Percentiles rank a stretch among this genome's conserved stretches.
These are phyloP conservation scores for Heptranchias perlo DNA, from an alignment of 2,113 vertebrate species.

Conservation along the genomic window DNA sequence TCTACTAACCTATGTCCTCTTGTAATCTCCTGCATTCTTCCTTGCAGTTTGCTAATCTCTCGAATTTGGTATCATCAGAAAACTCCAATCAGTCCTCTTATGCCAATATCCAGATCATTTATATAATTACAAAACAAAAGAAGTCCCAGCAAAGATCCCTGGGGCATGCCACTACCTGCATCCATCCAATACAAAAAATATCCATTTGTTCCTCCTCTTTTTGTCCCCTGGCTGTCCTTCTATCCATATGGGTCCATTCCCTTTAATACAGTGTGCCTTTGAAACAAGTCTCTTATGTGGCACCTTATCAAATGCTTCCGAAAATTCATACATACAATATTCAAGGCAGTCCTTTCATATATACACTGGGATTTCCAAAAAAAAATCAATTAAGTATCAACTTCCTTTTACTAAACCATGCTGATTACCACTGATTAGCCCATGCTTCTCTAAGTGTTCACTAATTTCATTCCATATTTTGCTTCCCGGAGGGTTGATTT, in stretches of 20 bases:
- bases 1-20: not conserved
- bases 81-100: not conserved
- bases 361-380: not conserved
- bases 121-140: not conserved
- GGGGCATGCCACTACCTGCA: not conserved
- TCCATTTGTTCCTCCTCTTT: not conserved
- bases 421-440: not conserved
- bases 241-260: not conserved
- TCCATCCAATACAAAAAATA: too few relatives aligned
- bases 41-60: not conserved
- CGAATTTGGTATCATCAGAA: not conserved
- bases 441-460: not conserved
- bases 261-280: not conserved
- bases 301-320: not conserved
- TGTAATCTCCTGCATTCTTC: not conserved
- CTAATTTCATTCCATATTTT: not conserved
- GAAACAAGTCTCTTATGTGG: not conserved
- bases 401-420: not conserved
- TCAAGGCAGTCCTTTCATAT: not conserved
- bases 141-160: not conserved
- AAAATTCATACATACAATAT: not conserved
- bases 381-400: not conserved
- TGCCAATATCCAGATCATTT: not conserved
- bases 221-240: not conserved
- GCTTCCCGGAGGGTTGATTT: not conserved